Conservation (phyloP, 2,113 vertebrate species). For the Drymodes brunneopygia region DNA sequence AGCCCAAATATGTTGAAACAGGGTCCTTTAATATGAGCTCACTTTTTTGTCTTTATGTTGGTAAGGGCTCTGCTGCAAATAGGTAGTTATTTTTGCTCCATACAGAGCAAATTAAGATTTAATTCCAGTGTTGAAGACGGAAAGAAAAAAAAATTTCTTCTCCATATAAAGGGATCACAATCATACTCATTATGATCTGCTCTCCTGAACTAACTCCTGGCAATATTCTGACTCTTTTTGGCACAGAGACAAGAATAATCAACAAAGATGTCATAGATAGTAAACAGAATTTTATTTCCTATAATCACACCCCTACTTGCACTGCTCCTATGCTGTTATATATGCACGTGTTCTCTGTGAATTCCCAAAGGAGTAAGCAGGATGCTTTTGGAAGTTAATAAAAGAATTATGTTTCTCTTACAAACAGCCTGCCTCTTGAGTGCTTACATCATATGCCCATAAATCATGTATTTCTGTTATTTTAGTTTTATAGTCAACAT, state of each 20-base stretch:
- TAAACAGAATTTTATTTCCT: background rate
- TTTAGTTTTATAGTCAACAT: background rate
- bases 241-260: background rate
- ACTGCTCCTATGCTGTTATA: background rate
- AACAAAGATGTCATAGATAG: background rate
- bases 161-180: background rate
- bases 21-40: accelerated
- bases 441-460: background rate
- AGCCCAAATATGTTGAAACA: background rate
- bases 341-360: background rate
- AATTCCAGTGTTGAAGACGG: background rate
- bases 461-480: background rate
- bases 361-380: background rate
- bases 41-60: background rate
- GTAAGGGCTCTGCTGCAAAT: background rate
- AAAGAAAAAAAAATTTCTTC: background rate
- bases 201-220: background rate
- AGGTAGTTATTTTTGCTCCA: background rate
- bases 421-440: background rate
- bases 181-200: background rate
- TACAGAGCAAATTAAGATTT: background rate
- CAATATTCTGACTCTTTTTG: background rate
- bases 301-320: background rate
- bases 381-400: background rate
- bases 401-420: background rate